Conservation (phyloP, 2,113 vertebrate species). For the Martes martes region DNA sequence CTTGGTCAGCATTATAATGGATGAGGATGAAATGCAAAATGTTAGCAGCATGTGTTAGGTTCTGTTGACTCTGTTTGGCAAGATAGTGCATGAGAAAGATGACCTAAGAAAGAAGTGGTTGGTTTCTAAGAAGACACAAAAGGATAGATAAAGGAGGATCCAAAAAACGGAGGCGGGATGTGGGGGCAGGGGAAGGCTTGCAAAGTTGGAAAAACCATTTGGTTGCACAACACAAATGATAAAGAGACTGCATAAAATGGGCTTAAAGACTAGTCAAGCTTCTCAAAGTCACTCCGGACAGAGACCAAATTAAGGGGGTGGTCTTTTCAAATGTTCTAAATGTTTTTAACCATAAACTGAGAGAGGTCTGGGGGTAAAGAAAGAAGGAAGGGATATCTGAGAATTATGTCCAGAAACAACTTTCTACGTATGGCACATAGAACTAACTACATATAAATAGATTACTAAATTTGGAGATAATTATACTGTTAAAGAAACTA, state of each 20-base stretch:
- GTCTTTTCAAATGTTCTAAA: neutral
- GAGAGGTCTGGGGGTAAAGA: neutral
- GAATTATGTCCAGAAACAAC: neutral
- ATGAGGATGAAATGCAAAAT: neutral
- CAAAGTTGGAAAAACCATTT: neutral
- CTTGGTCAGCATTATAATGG: neutral
- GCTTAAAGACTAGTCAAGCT: neutral
- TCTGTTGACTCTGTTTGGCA: neutral
- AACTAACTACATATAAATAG: neutral
- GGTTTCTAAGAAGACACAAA: neutral
- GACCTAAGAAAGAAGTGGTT: neutral
- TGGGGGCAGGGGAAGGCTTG: neutral
- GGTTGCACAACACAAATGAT: neutral
- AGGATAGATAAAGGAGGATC: neutral
- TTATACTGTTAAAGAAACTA: neutral
- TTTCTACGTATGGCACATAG: neutral
- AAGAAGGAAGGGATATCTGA: neutral
- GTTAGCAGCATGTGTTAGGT: neutral
- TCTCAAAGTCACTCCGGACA: neutral
- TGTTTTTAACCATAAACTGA: neutral
- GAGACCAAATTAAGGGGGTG: neutral
- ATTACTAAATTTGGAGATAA: neutral
- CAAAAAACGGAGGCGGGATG: neutral
- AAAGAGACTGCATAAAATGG: neutral
- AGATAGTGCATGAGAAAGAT: neutral